These are phyloP conservation scores for Actias luna DNA, from an alignment of 2,888 invertebrate species.

Conservation along the genomic window DNA sequence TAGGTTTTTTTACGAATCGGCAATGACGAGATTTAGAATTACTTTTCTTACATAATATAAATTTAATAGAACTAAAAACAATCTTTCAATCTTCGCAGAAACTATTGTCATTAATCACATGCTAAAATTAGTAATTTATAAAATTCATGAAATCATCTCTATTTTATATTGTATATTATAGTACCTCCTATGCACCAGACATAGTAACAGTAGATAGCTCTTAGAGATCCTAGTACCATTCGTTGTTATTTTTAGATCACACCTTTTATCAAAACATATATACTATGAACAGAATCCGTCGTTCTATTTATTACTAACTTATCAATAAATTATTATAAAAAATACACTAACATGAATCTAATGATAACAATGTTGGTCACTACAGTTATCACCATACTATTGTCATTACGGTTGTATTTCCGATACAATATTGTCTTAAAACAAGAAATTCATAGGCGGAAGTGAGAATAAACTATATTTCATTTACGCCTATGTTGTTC, in stretches of 20 bases:
- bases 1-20: conserved; percentile 33
- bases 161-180: not conserved
- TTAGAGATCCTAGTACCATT: not conserved
- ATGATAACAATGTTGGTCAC: conserved; percentile 52
- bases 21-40: not conserved
- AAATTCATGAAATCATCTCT: not conserved
- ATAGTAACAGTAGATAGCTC: not conserved
- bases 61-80: not conserved
- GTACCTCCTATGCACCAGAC: not conserved
- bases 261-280: not conserved
- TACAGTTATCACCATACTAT: conserved; percentile 53
- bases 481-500: not conserved
- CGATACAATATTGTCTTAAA: conserved; percentile 33
- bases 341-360: not conserved
- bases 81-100: not conserved
- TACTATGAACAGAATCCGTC: not conserved
- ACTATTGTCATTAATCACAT: not conserved
- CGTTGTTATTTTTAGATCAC: not conserved
- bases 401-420: conserved; percentile 61
- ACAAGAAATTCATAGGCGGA: not conserved
- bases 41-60: not conserved
- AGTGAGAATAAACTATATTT: not conserved
- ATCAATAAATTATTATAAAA: conserved; percentile 10
- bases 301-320: not conserved
- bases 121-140: not conserved